Conservation (phyloP, 2,888 invertebrate genomes). For the Acanthoscelides obtectus region DNA sequence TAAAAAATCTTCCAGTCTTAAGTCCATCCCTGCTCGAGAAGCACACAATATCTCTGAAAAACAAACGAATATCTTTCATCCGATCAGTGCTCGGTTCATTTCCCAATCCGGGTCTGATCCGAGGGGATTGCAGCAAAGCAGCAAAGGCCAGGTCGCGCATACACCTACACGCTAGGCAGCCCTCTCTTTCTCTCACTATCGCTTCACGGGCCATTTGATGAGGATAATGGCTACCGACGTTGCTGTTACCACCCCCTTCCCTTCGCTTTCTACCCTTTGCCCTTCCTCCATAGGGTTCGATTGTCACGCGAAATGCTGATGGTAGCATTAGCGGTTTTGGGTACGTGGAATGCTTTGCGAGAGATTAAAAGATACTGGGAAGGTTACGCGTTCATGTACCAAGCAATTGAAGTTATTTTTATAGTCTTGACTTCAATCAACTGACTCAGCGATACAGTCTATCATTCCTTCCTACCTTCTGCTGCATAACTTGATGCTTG, state of each 20-base stretch:
- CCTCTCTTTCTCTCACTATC: background rate
- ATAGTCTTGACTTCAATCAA: too few relatives aligned
- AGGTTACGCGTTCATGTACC: too few relatives aligned
- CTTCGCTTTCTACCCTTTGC: background rate
- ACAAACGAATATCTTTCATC: background rate
- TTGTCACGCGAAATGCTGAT: background rate
- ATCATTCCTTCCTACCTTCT: too few relatives aligned
- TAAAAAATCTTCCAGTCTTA: too few relatives aligned
- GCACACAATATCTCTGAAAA: background rate
- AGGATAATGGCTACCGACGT: background rate
- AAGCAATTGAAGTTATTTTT: too few relatives aligned
- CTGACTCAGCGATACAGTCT: too few relatives aligned
- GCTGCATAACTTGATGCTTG: too few relatives aligned
- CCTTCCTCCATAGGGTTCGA: background rate
- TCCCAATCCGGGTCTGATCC: background rate
- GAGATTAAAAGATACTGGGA: background rate
- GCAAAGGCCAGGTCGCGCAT: background rate
- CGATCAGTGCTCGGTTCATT: background rate
- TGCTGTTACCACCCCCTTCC: background rate
- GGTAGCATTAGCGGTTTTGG: background rate
- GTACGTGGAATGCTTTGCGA: background rate
- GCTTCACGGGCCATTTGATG: background rate
- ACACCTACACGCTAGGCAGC: background rate
- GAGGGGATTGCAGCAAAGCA: background rate
- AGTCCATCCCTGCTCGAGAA: background rate